Evolutionary conservation across 2,888 invertebrate genomes (phyloP).

Genomic region (Drosophila flavopinicola): DNA sequence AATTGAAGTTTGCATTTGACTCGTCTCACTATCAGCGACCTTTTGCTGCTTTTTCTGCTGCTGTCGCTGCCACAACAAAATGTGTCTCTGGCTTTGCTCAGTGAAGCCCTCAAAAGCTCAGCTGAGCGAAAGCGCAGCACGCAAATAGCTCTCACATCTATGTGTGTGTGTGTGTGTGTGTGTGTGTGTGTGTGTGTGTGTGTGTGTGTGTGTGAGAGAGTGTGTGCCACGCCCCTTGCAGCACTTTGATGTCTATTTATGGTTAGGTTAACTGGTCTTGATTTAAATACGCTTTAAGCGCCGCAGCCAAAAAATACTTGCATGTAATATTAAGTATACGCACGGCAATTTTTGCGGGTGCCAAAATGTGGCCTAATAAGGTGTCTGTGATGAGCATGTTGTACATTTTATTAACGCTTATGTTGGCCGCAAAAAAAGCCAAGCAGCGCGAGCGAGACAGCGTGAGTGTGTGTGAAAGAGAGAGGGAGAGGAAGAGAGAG

Average conservation of each 20-base stretch:
- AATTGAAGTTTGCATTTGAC: slow-evolving; percentile 38
- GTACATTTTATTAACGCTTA: slow-evolving; percentile 63
- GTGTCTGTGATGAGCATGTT: slow-evolving; percentile 39
- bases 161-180: slow-evolving; percentile 17
- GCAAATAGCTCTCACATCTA: slow-evolving; percentile 64
- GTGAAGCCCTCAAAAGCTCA: slow-evolving; percentile 58
- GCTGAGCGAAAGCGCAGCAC: slow-evolving; percentile 64
- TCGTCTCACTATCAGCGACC: slow-evolving; percentile 61
- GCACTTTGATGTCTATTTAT: slow-evolving; percentile 72
- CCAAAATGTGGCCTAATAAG: slow-evolving; percentile 57
- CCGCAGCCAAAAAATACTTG: slow-evolving; percentile 12
- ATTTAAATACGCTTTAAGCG: slow-evolving; percentile 61
- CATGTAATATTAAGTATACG: slow-evolving; percentile 61
- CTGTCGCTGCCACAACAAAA: slow-evolving; percentile 3
- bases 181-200: slow-evolving; percentile 14
- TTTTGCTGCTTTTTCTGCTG: slow-evolving; percentile 26
- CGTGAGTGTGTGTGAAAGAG: no score
- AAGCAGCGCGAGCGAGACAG: slow-evolving; percentile 5
- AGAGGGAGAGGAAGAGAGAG: neutral
- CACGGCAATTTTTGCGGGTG: slow-evolving; percentile 56
- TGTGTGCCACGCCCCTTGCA: slow-evolving; percentile 36
- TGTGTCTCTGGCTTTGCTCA: slow-evolving; percentile 53
- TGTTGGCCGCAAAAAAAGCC: slow-evolving; percentile 34
- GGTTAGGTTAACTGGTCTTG: slow-evolving; percentile 40
- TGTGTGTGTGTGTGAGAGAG: slow-evolving; percentile 16